Conservation (phyloP, 2,888 invertebrate genomes). For the Galerucella nymphaeae region DNA sequence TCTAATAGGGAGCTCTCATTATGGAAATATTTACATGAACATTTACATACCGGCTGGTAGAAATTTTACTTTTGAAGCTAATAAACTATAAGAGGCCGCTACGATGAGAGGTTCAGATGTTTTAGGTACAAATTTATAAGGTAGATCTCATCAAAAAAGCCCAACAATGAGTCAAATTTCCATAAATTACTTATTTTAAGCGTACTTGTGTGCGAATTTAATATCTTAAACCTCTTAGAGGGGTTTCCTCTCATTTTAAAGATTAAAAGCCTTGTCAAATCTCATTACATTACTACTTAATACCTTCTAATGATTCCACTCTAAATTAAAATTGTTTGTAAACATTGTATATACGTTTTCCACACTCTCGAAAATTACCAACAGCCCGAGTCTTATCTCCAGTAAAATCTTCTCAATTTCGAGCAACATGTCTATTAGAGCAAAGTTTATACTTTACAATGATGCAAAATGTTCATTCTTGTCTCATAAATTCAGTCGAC, state of each 20-base stretch:
- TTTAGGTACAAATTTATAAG: too few relatives aligned
- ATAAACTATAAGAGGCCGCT: too few relatives aligned
- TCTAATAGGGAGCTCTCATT: conserved; percentile 18
- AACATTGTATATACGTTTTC: conserved; percentile 26
- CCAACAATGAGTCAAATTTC: too few relatives aligned
- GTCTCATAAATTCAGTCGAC: conserved; percentile 35
- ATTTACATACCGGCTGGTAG: too few relatives aligned
- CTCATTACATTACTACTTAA: conserved; percentile 14
- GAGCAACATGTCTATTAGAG: conserved; percentile 39
- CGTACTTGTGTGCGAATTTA: background rate
- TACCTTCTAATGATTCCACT: conserved; percentile 20
- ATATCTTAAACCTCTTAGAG: background rate
- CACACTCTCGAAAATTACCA: conserved; percentile 28
- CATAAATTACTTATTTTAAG: background rate
- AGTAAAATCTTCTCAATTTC: conserved; percentile 35
- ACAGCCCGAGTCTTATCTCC: conserved; percentile 22
- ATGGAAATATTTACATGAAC: conserved; percentile 18
- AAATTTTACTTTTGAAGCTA: too few relatives aligned
- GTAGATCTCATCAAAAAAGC: too few relatives aligned
- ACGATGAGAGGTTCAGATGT: too few relatives aligned
- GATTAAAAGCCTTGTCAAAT: conserved; percentile 19
- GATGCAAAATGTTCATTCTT: conserved; percentile 39
- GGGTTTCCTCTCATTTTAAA: background rate
- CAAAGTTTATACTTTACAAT: conserved; percentile 34
- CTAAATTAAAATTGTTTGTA: conserved; percentile 29